phyloP scores from a whole-genome alignment of 2,888 invertebrate genomes.

The Ametastegia equiseti region DNA sequence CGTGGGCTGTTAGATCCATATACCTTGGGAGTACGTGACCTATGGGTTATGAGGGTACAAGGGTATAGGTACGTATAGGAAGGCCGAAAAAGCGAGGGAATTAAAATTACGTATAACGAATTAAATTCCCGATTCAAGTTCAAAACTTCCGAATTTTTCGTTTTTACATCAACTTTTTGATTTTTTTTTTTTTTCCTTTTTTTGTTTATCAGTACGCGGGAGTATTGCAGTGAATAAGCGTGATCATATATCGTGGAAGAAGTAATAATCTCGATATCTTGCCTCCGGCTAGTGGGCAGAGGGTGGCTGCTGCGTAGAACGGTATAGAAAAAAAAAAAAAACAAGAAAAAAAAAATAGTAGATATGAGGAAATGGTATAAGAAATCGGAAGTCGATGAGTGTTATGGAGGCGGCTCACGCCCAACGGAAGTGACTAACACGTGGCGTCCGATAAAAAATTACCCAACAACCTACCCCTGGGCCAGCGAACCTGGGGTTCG shows the following conservation, averaged over 20 bases:
- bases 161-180: neutral
- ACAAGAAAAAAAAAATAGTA: neutral
- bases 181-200: neutral
- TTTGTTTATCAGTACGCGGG: neutral
- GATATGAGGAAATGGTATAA: neutral
- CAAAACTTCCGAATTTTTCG: neutral
- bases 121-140: no score
- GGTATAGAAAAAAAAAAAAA: no score
- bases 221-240: neutral
- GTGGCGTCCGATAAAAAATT: constrained; percentile 39
- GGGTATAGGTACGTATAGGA: no score
- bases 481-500: neutral
- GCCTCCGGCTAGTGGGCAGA: neutral
- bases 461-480: neutral
- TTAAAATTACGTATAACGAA: no score
- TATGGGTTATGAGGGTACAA: neutral
- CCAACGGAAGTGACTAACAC: constrained; percentile 44
- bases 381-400: constrained; percentile 43
- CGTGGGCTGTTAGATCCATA: constrained; percentile 10
- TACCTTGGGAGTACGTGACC: constrained; percentile 24
- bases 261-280: constrained; percentile 17
- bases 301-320: neutral
- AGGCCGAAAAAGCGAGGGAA: neutral
- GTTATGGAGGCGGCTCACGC: constrained; percentile 41
- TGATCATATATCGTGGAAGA: neutral